Base-by-base conservation (phyloP, 2,797 vertebrate species). In the Mastacembelus armatus region DNA sequence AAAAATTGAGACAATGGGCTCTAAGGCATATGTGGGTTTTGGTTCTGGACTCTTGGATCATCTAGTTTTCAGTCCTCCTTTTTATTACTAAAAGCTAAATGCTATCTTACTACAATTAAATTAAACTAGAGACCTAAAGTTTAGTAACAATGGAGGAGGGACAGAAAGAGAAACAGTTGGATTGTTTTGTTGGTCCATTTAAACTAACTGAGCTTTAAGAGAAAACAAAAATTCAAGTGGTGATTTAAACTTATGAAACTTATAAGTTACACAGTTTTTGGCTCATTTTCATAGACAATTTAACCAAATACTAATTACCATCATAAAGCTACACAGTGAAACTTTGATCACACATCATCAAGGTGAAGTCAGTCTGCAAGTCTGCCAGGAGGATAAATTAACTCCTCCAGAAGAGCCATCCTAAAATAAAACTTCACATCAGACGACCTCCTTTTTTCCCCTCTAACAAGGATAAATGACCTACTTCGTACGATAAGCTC, bases 381-480 rank as follows among this genome's bases (percentile, higher is more conserved):
- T 66, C 47, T 50, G 10, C 55, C 59, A 58, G 64, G 56, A 64
- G 32, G 85, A 92, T 89, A 84, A 90, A 92, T 89, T 71, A 73
- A 71, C 72, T 84, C 80, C 75, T 83, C 69, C 54, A 84, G 69
- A 85, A 89, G 65, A 77, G 64, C 38, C 30, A 59, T 80, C 74
- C 85, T 70, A 81, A 93, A 94, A 92, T 89, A 90, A 91, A 88
- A 89, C 79, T 88, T 85, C 76, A 80, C 74, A 82, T 77, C 76
- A 81, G 71, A 83, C 72, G 50, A 81, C 84, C 91, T 89, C 72
- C 52, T 78, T 88, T 88, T 79, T 60, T 42, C 61, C 51, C 78
- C 82, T 85, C 62, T 63, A 72, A 77, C 56, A 79, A 82, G 78
- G 80, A 89, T 76, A 71, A 85, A 51, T 89, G 91, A 90, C 93